Conservation (phyloP, 2,888 invertebrate species). For the Epirrhoe alternata region DNA sequence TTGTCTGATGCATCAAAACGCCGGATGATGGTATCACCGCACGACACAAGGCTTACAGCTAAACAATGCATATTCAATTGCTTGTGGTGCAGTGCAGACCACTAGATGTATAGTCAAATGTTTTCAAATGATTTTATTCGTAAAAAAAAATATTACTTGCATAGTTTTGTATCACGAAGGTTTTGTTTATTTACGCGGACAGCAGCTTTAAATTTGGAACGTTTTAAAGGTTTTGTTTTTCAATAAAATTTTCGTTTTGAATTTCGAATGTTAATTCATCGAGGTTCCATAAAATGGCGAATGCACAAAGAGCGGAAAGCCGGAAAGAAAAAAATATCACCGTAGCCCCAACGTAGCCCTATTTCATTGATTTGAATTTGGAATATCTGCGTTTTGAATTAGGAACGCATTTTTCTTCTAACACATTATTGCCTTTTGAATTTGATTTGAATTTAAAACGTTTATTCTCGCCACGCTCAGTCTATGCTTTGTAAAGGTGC, state of each 20-base stretch:
- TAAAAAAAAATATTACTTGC: too few species aligned
- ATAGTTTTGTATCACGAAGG: too few species aligned
- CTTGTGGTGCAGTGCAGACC: constrained; percentile 37
- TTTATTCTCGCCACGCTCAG: constrained; percentile 7
- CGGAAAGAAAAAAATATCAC: too few species aligned
- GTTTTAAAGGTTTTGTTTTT: too few species aligned
- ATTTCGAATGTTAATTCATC: not conserved
- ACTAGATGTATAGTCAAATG: not conserved
- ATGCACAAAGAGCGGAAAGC: too few species aligned
- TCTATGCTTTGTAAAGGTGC: constrained; percentile 22
- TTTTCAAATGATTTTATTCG: not conserved
- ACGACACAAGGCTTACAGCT: constrained; percentile 34
- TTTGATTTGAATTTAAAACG: not conserved
- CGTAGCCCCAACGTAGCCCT: too few species aligned
- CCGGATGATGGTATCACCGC: constrained; percentile 49
- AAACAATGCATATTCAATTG: constrained; percentile 57
- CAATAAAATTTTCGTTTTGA: too few species aligned
- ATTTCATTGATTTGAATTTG: not conserved
- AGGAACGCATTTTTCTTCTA: not conserved
- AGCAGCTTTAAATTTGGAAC: too few species aligned
- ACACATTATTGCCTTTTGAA: not conserved
- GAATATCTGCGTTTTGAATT: not conserved
- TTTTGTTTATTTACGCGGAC: too few species aligned
- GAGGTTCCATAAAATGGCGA: not conserved
- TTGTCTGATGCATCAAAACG: constrained; percentile 48